Base-by-base conservation (phyloP, 2,888 invertebrate genomes). In the Diaperis boleti region DNA sequence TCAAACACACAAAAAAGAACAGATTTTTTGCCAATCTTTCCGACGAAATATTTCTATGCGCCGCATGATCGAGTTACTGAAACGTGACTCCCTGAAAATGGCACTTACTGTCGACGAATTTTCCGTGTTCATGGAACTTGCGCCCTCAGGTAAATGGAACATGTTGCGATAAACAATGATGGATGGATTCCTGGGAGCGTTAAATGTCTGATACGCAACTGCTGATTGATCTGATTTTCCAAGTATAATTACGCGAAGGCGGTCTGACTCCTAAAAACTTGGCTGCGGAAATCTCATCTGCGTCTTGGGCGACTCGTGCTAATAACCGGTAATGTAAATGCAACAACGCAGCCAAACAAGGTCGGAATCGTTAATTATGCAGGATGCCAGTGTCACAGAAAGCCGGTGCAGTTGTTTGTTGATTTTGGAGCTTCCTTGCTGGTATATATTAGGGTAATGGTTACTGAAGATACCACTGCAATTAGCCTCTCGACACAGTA, bases 171-270 rank as follows among this genome's bases (percentile, higher is more conserved):
- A 52, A 52, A 52, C 52, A 14, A 41, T 54, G 54, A 54, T 54
- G 41, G 54, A 54, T 54, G 54, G 54, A 17, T 29, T 29, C 18
- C 22, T 42, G 29, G 49, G 31, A 22, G 52, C 37, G 49, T 26
- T 45, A 50, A 50, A 50, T 22, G 52, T 33, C 17, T 33, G 49
- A 49, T 39, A 52, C 37, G 26, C 52, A 39, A 52, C 52, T 52
- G 39, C 52, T 52, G 52, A 52, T 52, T 52, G 39, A 52, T 52
- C 52, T 15, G 52, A 52, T 52, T 49, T 49, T 49, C 49, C 49
- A 33, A 49, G 33, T 31, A 49, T 49, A 49, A 49, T 49, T 49
- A 49, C 22, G n/a, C 33, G 8, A 3, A 17, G n/a, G 29, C 8
- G 5, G 26, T 1, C 13, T 29, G 45, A 45, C 29, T 45, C 29